Conservation (phyloP, 2,113 vertebrate genomes). For the Daphoenositta chrysoptera region DNA sequence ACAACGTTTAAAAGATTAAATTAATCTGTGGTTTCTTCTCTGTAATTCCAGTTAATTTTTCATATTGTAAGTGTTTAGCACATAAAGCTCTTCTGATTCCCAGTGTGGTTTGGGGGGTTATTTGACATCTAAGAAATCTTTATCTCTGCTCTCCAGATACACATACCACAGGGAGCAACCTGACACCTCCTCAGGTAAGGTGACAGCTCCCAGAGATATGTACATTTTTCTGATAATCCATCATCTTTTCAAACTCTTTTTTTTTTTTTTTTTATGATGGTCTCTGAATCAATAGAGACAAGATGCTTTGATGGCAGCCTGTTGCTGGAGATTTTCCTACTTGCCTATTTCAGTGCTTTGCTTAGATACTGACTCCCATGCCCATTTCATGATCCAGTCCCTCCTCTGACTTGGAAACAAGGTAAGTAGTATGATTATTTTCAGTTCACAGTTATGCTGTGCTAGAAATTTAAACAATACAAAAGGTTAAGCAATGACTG, state of each 20-base stretch:
- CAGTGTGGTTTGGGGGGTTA: background rate
- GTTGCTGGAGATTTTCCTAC: background rate
- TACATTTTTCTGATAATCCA: background rate
- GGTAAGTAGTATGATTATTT: background rate
- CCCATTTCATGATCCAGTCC: background rate
- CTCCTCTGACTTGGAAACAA: background rate
- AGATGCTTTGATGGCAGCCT: background rate
- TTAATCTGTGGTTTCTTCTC: background rate
- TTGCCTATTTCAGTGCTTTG: background rate
- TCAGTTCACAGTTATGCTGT: background rate
- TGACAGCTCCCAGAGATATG: background rate
- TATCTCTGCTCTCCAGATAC: background rate
- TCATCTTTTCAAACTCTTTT: background rate
- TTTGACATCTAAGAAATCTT: background rate
- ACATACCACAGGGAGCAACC: background rate
- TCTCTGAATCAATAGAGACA: background rate
- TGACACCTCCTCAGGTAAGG: background rate
- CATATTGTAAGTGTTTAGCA: background rate
- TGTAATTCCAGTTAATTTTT: background rate
- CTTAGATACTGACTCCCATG: background rate
- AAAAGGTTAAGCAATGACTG: background rate
- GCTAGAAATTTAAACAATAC: background rate
- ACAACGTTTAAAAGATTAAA: background rate
- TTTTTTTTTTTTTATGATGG: background rate
- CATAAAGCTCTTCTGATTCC: background rate